Evolutionary conservation across 1,140 invertebrate genomes (phyloP).

Genomic region (Heliconius congener): DNA sequence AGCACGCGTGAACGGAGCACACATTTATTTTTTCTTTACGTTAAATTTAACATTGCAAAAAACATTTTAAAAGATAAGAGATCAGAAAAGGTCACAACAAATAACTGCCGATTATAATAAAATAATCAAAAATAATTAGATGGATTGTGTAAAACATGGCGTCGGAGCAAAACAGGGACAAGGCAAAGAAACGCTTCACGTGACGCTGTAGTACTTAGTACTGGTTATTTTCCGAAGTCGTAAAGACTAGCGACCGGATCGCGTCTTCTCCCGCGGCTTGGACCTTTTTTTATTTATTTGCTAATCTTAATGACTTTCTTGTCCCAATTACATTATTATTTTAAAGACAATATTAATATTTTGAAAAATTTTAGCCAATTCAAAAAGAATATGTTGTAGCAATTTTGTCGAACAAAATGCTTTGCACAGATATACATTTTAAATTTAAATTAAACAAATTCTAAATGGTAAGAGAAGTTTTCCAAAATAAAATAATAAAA

Average conservation of each 20-base stretch:
- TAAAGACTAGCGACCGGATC: background rate
- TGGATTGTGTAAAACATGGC: constrained; percentile 45
- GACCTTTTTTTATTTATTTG: too few species aligned
- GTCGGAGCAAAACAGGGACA: constrained; percentile 47
- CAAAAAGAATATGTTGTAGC: too few species aligned
- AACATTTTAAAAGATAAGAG: background rate
- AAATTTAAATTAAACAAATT: too few species aligned
- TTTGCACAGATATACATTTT: too few species aligned
- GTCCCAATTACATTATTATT: too few species aligned
- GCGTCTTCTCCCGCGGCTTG: too few species aligned
- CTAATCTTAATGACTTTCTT: too few species aligned
- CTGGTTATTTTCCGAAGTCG: background rate
- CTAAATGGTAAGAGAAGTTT: too few species aligned
- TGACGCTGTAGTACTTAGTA: constrained; percentile 10
- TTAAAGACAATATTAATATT: too few species aligned
- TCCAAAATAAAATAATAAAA: too few species aligned
- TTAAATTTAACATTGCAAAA: background rate
- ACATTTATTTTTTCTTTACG: background rate
- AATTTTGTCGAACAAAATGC: too few species aligned
- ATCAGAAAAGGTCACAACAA: constrained; percentile 19
- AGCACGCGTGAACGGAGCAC: background rate
- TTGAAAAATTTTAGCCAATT: too few species aligned
- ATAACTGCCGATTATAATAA: constrained; percentile 18
- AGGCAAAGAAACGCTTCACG: constrained; percentile 40
- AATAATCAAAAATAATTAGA: constrained; percentile 44